Conservation (phyloP, 2,113 vertebrate species). For the Hippocampus mohnikei region DNA sequence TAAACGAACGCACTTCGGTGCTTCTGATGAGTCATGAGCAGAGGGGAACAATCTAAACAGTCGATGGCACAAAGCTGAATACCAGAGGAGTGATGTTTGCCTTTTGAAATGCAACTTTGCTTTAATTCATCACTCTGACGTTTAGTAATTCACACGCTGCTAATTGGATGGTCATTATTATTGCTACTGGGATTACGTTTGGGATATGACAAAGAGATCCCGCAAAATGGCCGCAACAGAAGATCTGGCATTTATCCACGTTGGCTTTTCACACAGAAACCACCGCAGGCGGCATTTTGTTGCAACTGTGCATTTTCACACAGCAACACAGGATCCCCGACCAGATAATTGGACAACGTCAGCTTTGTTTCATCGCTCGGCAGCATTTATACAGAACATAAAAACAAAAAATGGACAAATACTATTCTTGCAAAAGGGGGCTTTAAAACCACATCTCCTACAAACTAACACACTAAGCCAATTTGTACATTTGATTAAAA, state of each 20-base stretch:
- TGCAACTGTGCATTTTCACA: background rate
- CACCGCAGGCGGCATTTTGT: background rate
- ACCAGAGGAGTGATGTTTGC: conserved; percentile 24
- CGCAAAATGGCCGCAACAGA: background rate
- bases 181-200: conserved; percentile 20
- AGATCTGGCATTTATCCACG: background rate
- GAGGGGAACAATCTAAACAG: conserved; percentile 36
- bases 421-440: background rate
- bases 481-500: conserved; percentile 22
- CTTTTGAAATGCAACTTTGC: conserved; percentile 33
- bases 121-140: conserved; percentile 17
- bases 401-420: background rate
- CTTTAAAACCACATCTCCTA: conserved; percentile 9
- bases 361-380: background rate
- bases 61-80: conserved; percentile 28
- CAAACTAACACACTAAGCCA: conserved; percentile 1
- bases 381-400: background rate
- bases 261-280: background rate
- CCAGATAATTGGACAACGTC: background rate
- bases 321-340: too few species aligned
- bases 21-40: conserved; percentile 39
- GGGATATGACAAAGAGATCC: background rate
- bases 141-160: conserved; percentile 30
- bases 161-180: conserved; percentile 34
- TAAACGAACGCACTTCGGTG: conserved; percentile 1